Conservation (phyloP, 1,140 invertebrate species). For the Dendrolimus punctatus region DNA sequence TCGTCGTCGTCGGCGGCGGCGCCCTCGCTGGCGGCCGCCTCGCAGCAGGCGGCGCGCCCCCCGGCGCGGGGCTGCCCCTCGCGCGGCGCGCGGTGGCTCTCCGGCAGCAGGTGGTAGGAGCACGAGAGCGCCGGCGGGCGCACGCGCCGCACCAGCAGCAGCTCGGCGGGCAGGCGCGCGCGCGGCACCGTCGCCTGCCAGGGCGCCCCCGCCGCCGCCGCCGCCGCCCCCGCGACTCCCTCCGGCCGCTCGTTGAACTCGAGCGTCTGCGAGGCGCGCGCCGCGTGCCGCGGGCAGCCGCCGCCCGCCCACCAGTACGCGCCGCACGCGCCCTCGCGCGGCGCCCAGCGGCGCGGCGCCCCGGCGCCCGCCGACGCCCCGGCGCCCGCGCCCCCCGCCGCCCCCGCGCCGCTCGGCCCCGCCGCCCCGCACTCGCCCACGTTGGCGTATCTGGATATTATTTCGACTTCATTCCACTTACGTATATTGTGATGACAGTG, state of each 20-base stretch:
- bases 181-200: slow-evolving; percentile 8
- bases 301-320: no score
- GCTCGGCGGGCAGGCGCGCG: slow-evolving; percentile 17
- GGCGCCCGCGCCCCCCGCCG: slow-evolving; percentile 6
- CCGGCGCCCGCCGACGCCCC: neutral
- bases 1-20: neutral
- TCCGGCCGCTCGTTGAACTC: slow-evolving; percentile 35
- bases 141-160: slow-evolving; percentile 21
- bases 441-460: slow-evolving; percentile 18
- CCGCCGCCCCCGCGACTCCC: slow-evolving; percentile 8
- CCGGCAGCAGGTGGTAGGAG: slow-evolving; percentile 22
- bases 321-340: slow-evolving; percentile 15
- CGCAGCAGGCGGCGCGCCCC: neutral
- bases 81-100: slow-evolving; percentile 16
- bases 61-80: neutral
- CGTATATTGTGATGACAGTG: no score
- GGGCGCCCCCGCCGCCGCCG: slow-evolving; percentile 15
- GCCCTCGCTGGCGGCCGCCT: neutral
- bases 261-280: slow-evolving; percentile 35
- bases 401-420: slow-evolving; percentile 14
- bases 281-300: no score
- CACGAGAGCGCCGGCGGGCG: slow-evolving; percentile 26
- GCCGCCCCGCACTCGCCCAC: slow-evolving; percentile 16
- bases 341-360: slow-evolving; percentile 9
- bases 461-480: neutral